Conservation (phyloP, 92 coral and sea anemone species). For the Actinernus sp. region DNA sequence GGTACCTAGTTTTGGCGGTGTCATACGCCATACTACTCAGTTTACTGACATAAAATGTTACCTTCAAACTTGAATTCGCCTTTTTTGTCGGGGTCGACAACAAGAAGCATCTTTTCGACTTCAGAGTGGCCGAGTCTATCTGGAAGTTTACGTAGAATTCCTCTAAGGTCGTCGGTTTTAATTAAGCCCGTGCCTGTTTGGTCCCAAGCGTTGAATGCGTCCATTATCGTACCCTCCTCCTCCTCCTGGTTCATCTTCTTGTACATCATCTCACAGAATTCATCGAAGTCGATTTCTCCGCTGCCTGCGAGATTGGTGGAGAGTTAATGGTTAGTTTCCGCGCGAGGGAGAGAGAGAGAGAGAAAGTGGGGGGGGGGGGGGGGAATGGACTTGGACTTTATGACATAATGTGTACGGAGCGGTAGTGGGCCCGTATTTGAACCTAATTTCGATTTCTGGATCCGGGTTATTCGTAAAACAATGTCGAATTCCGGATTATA, state of each 20-base stretch:
- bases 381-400: too few relatives aligned
- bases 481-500: too few relatives aligned
- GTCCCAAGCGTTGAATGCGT: slow-evolving; percentile 85
- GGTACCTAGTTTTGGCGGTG: slow-evolving; percentile 32
- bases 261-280: slow-evolving; percentile 88
- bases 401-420: too few relatives aligned
- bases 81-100: slow-evolving; percentile 38
- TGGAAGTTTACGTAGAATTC: slow-evolving; percentile 45
- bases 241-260: slow-evolving; percentile 87
- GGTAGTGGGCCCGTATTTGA: too few relatives aligned
- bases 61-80: slow-evolving; percentile 69
- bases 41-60: too few relatives aligned
- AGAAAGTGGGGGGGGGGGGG: too few relatives aligned
- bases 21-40: too few relatives aligned
- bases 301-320: slow-evolving; percentile 81
- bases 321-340: too few relatives aligned
- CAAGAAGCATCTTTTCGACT: slow-evolving; percentile 47
- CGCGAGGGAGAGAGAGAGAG: too few relatives aligned
- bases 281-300: slow-evolving; percentile 93
- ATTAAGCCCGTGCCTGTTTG: slow-evolving; percentile 54
- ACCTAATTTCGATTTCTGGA: too few relatives aligned
- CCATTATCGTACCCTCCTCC: slow-evolving; percentile 74
- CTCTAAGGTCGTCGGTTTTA: slow-evolving; percentile 55
- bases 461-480: too few relatives aligned
- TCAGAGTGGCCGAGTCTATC: slow-evolving; percentile 50